These are phyloP conservation scores for Lepeophtheirus salmonis DNA, from an alignment of 1,140 invertebrate species.

Conservation along the genomic window DNA sequence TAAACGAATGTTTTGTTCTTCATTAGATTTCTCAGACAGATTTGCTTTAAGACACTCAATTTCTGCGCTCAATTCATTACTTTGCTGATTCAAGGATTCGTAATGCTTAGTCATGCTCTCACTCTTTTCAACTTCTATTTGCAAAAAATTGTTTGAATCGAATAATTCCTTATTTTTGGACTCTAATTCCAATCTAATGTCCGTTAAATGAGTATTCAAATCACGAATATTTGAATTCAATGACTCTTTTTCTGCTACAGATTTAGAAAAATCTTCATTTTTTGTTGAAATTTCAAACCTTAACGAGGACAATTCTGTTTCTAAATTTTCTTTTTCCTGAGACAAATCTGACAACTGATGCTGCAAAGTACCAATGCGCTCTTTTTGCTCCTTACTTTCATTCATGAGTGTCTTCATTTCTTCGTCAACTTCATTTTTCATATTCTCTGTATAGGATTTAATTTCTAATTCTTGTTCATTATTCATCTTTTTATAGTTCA, in stretches of 20 bases:
- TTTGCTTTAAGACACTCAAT: neutral
- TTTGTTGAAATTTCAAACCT: no score
- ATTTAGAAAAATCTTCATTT: neutral
- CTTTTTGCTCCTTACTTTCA: neutral
- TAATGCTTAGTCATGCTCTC: no score
- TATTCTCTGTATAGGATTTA: neutral
- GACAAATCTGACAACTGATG: no score
- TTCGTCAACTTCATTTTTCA: no score
- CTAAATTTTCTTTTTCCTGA: no score
- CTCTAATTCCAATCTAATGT: neutral
- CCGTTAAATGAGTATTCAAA: neutral
- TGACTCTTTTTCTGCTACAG: neutral
- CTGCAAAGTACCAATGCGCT: neutral
- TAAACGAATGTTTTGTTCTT: neutral
- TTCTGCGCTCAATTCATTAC: no score
- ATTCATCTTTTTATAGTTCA: neutral
- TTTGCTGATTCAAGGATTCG: no score
- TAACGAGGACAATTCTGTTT: no score
- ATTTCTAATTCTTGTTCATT: no score
- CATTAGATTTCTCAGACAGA: neutral
- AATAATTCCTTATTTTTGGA: neutral
- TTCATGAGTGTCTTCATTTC: no score
- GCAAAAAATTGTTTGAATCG: neutral
- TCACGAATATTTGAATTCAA: neutral
- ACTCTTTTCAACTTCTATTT: neutral